A percentile compares a stretch with the other conserved stretches of the same genome.
Conservation (phyloP, 1,140 invertebrate genomes). For the Polypedilum pembai region DNA sequence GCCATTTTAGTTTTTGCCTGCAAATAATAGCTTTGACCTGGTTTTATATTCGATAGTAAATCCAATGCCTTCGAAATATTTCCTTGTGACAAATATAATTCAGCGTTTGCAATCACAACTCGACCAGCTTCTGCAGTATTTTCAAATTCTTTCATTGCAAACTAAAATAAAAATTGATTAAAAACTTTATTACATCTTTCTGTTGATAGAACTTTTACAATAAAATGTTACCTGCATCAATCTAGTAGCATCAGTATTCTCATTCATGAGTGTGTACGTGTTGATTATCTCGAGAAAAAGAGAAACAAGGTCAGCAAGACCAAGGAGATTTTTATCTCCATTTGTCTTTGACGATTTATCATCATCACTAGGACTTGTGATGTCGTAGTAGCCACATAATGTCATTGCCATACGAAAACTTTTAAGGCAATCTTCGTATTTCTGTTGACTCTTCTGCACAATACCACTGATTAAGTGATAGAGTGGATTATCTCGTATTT, state of each 20-base stretch:
- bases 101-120: constrained; percentile 74
- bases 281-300: constrained; percentile 84
- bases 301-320: constrained; percentile 70
- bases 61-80: constrained; percentile 75
- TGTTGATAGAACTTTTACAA: neutral
- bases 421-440: constrained; percentile 65
- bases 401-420: constrained; percentile 65
- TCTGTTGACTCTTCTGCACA: constrained; percentile 68
- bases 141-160: constrained; percentile 68
- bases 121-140: constrained; percentile 77
- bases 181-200: no score
- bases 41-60: constrained; percentile 65
- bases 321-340: constrained; percentile 47
- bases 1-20: constrained; percentile 85
- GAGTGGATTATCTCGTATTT: constrained; percentile 80
- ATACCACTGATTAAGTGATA: constrained; percentile 82
- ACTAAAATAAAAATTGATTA: constrained; percentile 31
- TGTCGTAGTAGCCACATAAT: constrained; percentile 42
- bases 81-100: constrained; percentile 69
- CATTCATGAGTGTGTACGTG: constrained; percentile 59
- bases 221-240: constrained; percentile 53
- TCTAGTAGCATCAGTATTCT: constrained; percentile 70
- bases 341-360: constrained; percentile 30
- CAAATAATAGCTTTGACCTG: constrained; percentile 76
- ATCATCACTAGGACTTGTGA: constrained; percentile 29